These are phyloP conservation scores for Prunella himalayana DNA, from an alignment of 2,113 vertebrate species.

Conservation along the genomic window DNA sequence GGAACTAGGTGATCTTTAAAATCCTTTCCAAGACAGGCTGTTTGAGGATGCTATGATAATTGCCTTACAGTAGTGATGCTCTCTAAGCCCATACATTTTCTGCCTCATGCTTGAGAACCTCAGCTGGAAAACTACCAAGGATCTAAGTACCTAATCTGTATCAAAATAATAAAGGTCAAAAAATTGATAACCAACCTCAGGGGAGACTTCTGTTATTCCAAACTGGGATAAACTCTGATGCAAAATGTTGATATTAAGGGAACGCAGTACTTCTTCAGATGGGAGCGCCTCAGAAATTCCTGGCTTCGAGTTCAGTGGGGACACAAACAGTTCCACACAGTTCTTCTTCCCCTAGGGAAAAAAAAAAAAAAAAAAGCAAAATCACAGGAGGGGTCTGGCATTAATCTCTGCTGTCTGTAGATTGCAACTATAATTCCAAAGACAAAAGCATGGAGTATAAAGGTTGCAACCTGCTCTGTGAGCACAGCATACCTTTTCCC, in stretches of 20 bases:
- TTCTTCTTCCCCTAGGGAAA: constrained; percentile 84
- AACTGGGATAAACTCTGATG: constrained; percentile 86
- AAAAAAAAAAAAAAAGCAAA: not conserved
- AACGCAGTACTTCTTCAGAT: constrained; percentile 88
- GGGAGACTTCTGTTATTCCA: constrained; percentile 87
- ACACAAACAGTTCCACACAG: constrained; percentile 91
- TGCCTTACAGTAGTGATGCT: not conserved
- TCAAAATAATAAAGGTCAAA: not conserved
- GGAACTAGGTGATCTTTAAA: not conserved
- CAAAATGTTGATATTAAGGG: constrained; percentile 85
- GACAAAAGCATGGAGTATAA: not conserved
- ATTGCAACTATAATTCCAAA: not conserved
- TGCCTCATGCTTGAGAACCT: not conserved
- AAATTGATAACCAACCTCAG: constrained; percentile 79
- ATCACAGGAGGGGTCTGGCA: not conserved
- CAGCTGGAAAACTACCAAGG: not conserved
- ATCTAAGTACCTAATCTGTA: not conserved
- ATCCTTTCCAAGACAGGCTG: not conserved
- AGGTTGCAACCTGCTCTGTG: not conserved
- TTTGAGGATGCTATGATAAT: not conserved
- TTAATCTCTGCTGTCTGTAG: not conserved
- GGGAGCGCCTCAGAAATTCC: constrained; percentile 78
- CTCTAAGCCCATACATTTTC: not conserved
- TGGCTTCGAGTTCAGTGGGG: constrained; percentile 76
- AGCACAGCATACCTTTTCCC: not conserved